Conservation (phyloP, 2,113 vertebrate genomes). For the Toxotes chatareus region DNA sequence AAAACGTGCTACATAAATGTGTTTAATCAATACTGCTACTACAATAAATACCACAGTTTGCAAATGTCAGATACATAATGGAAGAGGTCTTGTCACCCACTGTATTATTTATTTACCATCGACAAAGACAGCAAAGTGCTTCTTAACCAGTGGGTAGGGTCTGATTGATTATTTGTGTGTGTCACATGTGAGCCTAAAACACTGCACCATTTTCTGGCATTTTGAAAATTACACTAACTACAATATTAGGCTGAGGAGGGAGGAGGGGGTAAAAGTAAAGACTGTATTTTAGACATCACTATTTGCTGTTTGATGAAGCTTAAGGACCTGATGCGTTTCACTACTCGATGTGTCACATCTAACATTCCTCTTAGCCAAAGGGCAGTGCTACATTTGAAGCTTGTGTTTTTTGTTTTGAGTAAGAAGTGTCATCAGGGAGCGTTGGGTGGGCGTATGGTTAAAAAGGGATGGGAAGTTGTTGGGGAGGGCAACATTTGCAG, state of each 20-base stretch:
- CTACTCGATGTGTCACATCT: constrained; percentile 12
- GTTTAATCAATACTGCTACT: background rate
- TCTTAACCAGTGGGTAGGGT: background rate
- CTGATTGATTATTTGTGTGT: background rate
- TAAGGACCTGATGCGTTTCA: constrained; percentile 7
- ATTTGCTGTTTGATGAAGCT: constrained; percentile 5
- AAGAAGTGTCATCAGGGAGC: constrained; percentile 42
- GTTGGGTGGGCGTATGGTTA: constrained; percentile 30
- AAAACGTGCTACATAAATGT: constrained; percentile 2
- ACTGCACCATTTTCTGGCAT: background rate
- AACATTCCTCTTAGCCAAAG: constrained; percentile 15
- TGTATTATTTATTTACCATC: constrained; percentile 13
- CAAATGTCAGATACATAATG: background rate
- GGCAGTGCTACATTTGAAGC: constrained; percentile 17
- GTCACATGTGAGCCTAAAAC: constrained; percentile 5
- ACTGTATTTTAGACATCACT: constrained; percentile 2
- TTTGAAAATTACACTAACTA: constrained; percentile 4
- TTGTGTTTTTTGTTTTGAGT: constrained; percentile 48
- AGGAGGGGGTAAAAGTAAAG: background rate
- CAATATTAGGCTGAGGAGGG: background rate
- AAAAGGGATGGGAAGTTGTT: constrained; percentile 15
- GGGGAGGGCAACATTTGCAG: constrained; percentile 44
- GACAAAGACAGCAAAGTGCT: background rate
- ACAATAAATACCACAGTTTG: background rate
- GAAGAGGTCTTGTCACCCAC: background rate